Evolutionary conservation across 2,113 vertebrate species (phyloP), one percentile per base, ranked within the genome.

Genomic region (Cygnus buccinator): DNA sequence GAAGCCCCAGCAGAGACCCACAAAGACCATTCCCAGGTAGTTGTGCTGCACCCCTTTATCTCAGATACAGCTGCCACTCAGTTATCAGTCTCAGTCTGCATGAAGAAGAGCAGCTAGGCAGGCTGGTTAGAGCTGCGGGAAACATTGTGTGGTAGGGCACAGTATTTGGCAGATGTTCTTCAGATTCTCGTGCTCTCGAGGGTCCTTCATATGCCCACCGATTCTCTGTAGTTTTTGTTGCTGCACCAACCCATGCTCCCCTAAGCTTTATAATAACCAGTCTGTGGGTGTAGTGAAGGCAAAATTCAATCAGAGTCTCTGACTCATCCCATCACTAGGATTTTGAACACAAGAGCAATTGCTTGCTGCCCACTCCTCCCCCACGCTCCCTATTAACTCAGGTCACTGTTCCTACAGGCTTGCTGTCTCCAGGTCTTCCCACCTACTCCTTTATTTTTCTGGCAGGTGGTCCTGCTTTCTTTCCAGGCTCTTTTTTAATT

Each of bases 291-390:
- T 95, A 93, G 89, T 35, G 83, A 94, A 97, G 89, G 90, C 90
- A 97, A 70, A 96, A 97, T 96, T 97, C 96, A 96, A 55, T 97
- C 96, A 94, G 86, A 95, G 61, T 46, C 86, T 95, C 85, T 96
- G 96, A 97, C 86, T 97, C 96, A 97, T 97, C 93, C 41, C 80
- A 23, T 93, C 89, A 76, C 94, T 93, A 93, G 86, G 80, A 87
- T 96, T 97, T 89, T 87, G 89, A 97, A 79, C 95, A 96, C 90
- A 95, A 75, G 80, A 97, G 94, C 96, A 87, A 94, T 97, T 97
- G 92, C 94, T 92, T 1, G 5, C 86, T 96, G 95, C 96, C 95
- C 92, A 94, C 96, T 97, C 96, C 95, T 95, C 96, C 90, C 70
- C 92, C 96, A 76, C 8, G 0, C 73, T 94, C 90, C 80, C 50